These are phyloP conservation scores for Cotesia typhae DNA, from an alignment of 1,140 invertebrate genomes.

Conservation along the genomic window DNA sequence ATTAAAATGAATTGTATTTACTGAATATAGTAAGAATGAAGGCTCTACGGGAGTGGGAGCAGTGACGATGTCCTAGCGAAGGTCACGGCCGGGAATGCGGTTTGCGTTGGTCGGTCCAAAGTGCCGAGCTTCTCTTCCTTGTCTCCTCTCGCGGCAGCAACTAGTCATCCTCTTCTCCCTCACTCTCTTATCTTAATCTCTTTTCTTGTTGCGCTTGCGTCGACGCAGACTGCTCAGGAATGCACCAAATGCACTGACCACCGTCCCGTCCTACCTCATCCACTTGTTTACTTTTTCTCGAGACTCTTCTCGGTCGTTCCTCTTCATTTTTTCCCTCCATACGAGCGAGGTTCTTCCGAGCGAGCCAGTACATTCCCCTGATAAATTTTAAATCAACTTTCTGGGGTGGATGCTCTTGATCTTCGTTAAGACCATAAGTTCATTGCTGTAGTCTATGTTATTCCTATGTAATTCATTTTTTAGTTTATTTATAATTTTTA, in stretches of 20 bases:
- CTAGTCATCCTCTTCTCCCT: slow-evolving; percentile 19
- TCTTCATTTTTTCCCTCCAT: slow-evolving; percentile 21
- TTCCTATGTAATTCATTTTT: no score
- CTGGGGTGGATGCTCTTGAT: no score
- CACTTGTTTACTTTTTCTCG: slow-evolving; percentile 58
- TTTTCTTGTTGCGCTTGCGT: slow-evolving; percentile 24
- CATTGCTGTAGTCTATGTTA: no score
- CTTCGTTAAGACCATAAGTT: no score
- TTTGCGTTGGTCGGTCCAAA: slow-evolving; percentile 61
- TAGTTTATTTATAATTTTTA: no score
- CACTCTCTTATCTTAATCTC: slow-evolving; percentile 1
- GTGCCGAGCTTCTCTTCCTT: slow-evolving; percentile 46
- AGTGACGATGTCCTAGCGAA: slow-evolving; percentile 68
- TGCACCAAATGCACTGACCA: slow-evolving; percentile 57
- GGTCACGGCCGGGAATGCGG: slow-evolving; percentile 67
- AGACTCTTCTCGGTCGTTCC: slow-evolving; percentile 28
- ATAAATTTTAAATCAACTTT: slow-evolving; percentile 15
- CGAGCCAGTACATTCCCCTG: background rate
- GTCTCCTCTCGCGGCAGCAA: slow-evolving; percentile 20
- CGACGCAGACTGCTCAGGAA: slow-evolving; percentile 56
- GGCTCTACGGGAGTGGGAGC: slow-evolving; percentile 41
- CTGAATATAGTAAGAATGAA: background rate
- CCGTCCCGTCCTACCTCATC: slow-evolving; percentile 40
- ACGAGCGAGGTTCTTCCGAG: slow-evolving; percentile 9
- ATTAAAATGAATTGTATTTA: no score